phyloP scores from a whole-genome alignment of 2,888 invertebrate species.

The Oxytorus armatus region DNA sequence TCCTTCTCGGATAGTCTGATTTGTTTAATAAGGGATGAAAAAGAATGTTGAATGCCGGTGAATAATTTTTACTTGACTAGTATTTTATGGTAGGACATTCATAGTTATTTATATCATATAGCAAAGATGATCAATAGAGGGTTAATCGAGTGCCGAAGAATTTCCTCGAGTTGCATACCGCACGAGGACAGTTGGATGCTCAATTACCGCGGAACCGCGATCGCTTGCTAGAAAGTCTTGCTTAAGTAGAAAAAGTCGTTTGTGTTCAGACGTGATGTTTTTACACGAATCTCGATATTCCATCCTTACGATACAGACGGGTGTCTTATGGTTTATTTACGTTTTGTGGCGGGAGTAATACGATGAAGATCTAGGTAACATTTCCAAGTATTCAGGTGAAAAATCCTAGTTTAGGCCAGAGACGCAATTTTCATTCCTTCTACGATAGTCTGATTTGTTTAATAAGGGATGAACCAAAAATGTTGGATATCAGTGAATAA shows the following conservation, averaged over 20 bases:
- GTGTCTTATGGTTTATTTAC: not conserved
- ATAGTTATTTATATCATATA: not conserved
- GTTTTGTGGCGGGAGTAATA: not conserved
- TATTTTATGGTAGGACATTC: not conserved
- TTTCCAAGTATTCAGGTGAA: slow-evolving; percentile 3
- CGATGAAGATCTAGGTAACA: not conserved
- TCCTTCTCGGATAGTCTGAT: too few relatives aligned
- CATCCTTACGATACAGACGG: not conserved
- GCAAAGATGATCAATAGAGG: slow-evolving; percentile 47
- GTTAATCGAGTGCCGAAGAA: slow-evolving; percentile 63
- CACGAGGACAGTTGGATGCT: not conserved
- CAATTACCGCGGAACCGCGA: too few relatives aligned
- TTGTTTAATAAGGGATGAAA: too few relatives aligned
- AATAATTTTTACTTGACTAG: not conserved
- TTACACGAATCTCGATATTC: too few relatives aligned
- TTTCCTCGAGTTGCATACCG: slow-evolving; percentile 45
- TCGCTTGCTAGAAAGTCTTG: too few relatives aligned
- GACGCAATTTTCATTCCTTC: not conserved
- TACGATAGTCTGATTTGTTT: too few relatives aligned
- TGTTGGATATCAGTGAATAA: not conserved
- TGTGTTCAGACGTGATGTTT: too few relatives aligned
- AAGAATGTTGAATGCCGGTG: not conserved
- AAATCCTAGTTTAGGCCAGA: not conserved
- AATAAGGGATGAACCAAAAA: too few relatives aligned
- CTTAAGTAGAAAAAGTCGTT: too few relatives aligned